These are phyloP conservation scores for Trogon melanurus DNA, from an alignment of 2,113 vertebrate genomes.

Conservation along the genomic window DNA sequence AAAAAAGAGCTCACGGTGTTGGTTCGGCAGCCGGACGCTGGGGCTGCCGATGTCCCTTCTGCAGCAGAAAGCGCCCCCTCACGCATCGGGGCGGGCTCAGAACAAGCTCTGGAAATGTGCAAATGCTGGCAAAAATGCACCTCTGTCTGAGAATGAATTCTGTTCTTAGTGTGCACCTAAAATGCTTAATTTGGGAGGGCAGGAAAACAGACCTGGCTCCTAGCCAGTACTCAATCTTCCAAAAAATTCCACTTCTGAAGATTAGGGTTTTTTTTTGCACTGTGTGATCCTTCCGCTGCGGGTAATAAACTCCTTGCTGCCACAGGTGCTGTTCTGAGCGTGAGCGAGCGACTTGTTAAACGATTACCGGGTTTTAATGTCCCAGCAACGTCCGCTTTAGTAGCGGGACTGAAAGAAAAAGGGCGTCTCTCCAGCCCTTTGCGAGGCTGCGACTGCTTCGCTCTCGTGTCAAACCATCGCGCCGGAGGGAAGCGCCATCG, in stretches of 20 bases:
- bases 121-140: background rate
- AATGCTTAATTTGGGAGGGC: background rate
- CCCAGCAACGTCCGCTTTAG: background rate
- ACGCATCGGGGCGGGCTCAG: fast-evolving
- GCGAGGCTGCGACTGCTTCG: fast-evolving
- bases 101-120: background rate
- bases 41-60: background rate
- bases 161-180: fast-evolving
- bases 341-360: background rate
- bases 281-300: fast-evolving
- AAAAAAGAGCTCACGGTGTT: background rate
- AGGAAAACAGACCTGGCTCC: background rate
- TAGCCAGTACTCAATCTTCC: background rate
- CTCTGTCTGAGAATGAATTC: fast-evolving
- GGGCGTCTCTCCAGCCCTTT: background rate
- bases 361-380: background rate
- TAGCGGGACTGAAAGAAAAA: background rate
- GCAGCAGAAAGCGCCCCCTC: fast-evolving
- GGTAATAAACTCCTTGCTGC: background rate
- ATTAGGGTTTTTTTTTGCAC: background rate
- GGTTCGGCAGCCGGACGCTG: background rate
- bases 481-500: background rate
- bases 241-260: background rate
- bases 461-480: background rate
- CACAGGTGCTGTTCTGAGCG: background rate